Evolutionary conservation across 2,888 invertebrate genomes (phyloP).

Genomic region (Lithosia quadra): DNA sequence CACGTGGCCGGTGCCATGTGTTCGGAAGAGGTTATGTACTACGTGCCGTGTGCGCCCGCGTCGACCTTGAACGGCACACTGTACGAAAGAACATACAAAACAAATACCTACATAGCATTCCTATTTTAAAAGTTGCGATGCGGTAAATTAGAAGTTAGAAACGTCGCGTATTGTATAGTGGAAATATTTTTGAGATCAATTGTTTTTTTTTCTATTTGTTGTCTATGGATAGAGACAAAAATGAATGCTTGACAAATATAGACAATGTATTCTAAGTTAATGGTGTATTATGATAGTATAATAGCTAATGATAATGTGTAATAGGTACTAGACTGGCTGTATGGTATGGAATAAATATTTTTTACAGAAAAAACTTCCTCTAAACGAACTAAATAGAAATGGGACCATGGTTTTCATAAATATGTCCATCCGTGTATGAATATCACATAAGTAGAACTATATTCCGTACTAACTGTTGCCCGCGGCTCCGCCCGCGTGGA

Average conservation of each 20-base stretch:
- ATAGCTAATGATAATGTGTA: no score
- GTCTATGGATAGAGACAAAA: background rate
- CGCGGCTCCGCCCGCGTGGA: no score
- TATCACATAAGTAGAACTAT: no score
- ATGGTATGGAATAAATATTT: no score
- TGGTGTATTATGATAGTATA: background rate
- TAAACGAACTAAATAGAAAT: no score
- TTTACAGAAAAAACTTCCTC: no score
- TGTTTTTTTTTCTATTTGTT: background rate
- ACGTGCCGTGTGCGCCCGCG: conserved; percentile 19
- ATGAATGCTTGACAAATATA: background rate
- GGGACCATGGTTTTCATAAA: no score
- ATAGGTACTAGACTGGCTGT: no score
- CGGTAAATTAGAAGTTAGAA: background rate
- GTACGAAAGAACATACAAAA: background rate
- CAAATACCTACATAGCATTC: conserved; percentile 11
- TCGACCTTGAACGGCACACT: conserved; percentile 7
- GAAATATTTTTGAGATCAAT: background rate
- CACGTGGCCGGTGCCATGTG: conserved; percentile 19
- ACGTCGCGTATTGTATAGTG: background rate
- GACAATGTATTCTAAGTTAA: background rate
- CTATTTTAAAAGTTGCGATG: background rate
- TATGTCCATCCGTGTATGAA: no score
- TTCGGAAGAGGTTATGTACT: conserved; percentile 17
- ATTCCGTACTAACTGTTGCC: no score